These are phyloP conservation scores for Arctia plantaginis DNA, from an alignment of 2,888 invertebrate species.

Conservation along the genomic window DNA sequence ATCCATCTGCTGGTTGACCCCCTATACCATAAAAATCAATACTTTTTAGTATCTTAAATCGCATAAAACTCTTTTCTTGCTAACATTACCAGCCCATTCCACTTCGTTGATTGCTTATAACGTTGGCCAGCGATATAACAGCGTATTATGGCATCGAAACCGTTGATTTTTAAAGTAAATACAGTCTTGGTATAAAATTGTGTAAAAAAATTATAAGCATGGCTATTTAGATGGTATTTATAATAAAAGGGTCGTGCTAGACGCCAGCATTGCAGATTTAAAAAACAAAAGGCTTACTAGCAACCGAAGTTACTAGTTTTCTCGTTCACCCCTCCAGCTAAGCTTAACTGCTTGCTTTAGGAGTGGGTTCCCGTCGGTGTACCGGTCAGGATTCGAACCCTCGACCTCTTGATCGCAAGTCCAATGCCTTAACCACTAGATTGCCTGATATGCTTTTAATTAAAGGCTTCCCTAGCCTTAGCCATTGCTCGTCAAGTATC, in stretches of 20 bases:
- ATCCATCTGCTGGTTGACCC: not conserved
- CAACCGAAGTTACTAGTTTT: no score
- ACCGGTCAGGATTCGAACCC: no score
- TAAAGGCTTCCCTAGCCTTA: not conserved
- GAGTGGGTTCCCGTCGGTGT: no score
- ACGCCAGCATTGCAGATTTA: no score
- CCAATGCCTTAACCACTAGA: no score
- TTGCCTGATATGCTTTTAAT: no score
- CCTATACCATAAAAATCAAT: not conserved
- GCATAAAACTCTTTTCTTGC: slow-evolving; percentile 19
- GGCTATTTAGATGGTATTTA: not conserved
- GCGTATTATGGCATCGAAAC: slow-evolving; percentile 29
- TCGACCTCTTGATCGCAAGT: no score
- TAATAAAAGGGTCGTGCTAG: not conserved
- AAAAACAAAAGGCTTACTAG: no score
- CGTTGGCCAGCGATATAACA: slow-evolving; percentile 24
- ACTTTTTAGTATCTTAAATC: not conserved
- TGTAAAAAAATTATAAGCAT: not conserved
- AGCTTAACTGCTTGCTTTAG: no score
- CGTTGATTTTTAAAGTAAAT: slow-evolving; percentile 6
- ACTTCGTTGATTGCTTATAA: slow-evolving; percentile 31
- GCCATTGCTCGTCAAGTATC: not conserved
- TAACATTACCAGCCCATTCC: slow-evolving; percentile 44
- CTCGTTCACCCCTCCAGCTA: no score
- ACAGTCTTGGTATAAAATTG: not conserved